Evolutionary conservation across 2,888 invertebrate genomes (phyloP).

Genomic region (Protodeltote pygarga): DNA sequence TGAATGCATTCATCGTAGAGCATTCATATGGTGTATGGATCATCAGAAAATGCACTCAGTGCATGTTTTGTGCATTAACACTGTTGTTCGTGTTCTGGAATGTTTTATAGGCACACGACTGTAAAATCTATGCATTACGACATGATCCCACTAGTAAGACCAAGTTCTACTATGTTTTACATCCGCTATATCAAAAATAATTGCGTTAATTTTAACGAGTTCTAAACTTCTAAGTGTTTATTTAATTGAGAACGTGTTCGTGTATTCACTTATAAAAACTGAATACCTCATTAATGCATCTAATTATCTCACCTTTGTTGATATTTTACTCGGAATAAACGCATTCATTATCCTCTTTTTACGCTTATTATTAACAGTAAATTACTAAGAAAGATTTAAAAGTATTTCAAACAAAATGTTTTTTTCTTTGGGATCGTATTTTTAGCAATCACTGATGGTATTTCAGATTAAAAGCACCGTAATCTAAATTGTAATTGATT

Average conservation of each 20-base stretch:
- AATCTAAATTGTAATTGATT: conserved; percentile 24
- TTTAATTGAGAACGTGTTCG: conserved; percentile 31
- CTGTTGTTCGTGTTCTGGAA: conserved; percentile 52
- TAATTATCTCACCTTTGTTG: conserved; percentile 34
- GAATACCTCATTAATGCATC: conserved; percentile 27
- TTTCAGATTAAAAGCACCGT: conserved; percentile 8
- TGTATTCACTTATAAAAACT: conserved; percentile 16
- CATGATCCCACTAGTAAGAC: background rate
- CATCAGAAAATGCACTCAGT: conserved; percentile 24
- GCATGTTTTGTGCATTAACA: conserved; percentile 48
- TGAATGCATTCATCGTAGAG: conserved; percentile 1
- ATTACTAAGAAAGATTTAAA: no score
- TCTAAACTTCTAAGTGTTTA: conserved; percentile 21
- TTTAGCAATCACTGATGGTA: background rate
- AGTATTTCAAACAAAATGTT: no score
- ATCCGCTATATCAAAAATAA: background rate
- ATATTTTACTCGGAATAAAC: conserved; percentile 13
- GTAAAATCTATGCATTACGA: conserved; percentile 58
- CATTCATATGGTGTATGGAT: conserved; percentile 30
- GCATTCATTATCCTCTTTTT: conserved; percentile 16
- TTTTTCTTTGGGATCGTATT: background rate
- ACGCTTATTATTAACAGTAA: background rate
- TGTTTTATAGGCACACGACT: conserved; percentile 65
- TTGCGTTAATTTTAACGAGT: conserved; percentile 3
- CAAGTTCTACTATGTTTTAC: conserved; percentile 1